Percentiles rank a stretch among this genome's conserved stretches.
Evolutionary conservation across 1,140 invertebrate genomes (phyloP).

Genomic region (Drosophila serrata): DNA sequence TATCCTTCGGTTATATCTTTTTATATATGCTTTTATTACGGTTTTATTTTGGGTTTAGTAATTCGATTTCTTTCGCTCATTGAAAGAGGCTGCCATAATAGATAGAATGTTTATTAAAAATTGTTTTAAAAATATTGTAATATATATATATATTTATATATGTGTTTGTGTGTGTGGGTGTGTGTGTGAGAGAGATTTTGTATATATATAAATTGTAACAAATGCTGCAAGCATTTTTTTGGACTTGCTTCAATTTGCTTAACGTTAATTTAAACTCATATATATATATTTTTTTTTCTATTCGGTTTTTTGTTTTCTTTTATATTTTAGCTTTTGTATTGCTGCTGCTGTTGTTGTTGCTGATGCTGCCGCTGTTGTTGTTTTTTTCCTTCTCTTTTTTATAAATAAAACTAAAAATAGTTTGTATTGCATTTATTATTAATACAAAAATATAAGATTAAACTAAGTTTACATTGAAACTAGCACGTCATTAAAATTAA

Average conservation of each 20-base stretch:
- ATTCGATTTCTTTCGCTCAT: conserved; percentile 49
- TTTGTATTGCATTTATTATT: conserved; percentile 83
- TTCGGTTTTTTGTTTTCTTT: conserved; percentile 28
- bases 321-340: conserved; percentile 12
- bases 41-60: conserved; percentile 36
- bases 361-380: conserved; percentile 23
- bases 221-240: conserved; percentile 69
- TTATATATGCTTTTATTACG: conserved; percentile 37
- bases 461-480: conserved; percentile 78
- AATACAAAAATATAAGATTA: conserved; percentile 77
- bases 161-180: not conserved
- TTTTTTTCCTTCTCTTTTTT: conserved; percentile 10
- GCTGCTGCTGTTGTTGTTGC: not conserved
- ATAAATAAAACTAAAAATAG: conserved; percentile 82
- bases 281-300: conserved; percentile 32
- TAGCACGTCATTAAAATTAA: conserved; percentile 68
- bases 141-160: conserved; percentile 70
- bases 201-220: conserved; percentile 71
- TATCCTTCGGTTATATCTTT: conserved; percentile 46
- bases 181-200: not conserved
- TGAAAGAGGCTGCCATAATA: conserved; percentile 72
- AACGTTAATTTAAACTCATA: conserved; percentile 67
- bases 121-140: conserved; percentile 69
- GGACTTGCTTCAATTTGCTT: conserved; percentile 71
- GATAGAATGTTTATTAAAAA: conserved; percentile 81